Percentiles rank a stretch among this genome's conserved stretches.
phyloP scores from a whole-genome alignment of 2,888 invertebrate species.

The Ophion obscuratus region DNA sequence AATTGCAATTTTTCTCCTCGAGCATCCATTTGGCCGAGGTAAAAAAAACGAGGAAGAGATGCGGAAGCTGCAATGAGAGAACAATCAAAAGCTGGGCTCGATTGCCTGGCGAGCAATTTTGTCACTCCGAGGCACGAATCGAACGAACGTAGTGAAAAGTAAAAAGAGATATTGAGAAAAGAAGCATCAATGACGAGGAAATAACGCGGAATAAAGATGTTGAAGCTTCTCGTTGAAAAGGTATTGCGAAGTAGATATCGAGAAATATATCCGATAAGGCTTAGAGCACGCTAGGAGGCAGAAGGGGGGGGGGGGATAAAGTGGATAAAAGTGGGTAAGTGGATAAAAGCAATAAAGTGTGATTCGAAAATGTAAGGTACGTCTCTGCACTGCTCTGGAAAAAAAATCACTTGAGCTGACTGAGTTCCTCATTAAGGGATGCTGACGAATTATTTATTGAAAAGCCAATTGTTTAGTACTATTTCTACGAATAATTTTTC shows the following conservation, averaged over 20 bases:
- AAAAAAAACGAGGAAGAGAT: slow-evolving; percentile 8
- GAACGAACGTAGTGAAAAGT: background rate
- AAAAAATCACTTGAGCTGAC: too few species aligned
- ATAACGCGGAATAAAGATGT: slow-evolving; percentile 18
- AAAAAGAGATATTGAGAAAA: background rate
- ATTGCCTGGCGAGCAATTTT: slow-evolving; percentile 20
- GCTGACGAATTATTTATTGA: too few species aligned
- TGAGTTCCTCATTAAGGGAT: too few species aligned
- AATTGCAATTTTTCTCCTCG: background rate
- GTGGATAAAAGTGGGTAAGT: slow-evolving; percentile 16
- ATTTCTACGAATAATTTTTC: too few species aligned
- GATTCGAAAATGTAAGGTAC: slow-evolving; percentile 25
- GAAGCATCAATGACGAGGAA: slow-evolving; percentile 3
- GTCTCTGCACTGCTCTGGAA: background rate
- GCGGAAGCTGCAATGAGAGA: slow-evolving; percentile 26
- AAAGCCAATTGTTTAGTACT: too few species aligned
- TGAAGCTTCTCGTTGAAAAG: slow-evolving; percentile 39
- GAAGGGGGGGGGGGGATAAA: slow-evolving; percentile 10
- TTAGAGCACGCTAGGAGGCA: background rate
- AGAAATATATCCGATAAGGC: slow-evolving; percentile 1
- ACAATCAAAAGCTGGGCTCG: slow-evolving; percentile 30
- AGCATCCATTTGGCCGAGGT: background rate
- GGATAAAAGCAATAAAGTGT: slow-evolving; percentile 6
- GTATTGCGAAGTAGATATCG: slow-evolving; percentile 25
- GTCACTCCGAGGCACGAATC: background rate